These are phyloP conservation scores for Callopanchax toddi DNA, from an alignment of 2,113 vertebrate genomes.

Conservation along the genomic window DNA sequence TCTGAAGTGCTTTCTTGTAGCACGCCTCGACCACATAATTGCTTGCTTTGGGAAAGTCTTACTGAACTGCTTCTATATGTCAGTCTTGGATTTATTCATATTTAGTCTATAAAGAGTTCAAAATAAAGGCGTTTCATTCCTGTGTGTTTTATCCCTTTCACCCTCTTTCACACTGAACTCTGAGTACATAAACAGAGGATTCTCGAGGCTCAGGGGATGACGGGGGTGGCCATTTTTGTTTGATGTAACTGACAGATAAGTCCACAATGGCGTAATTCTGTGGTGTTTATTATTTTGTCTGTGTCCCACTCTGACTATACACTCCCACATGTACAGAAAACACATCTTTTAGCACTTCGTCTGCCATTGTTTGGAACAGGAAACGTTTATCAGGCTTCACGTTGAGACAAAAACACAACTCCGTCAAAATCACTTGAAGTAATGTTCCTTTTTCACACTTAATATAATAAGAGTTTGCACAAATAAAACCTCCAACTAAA, in stretches of 20 bases:
- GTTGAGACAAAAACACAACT: constrained; percentile 3
- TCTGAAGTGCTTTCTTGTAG: neutral
- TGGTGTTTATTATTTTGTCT: constrained; percentile 23
- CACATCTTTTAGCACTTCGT: constrained; percentile 1
- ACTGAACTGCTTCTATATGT: neutral
- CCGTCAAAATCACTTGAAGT: neutral
- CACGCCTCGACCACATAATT: constrained; percentile 1
- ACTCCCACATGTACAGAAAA: constrained; percentile 10
- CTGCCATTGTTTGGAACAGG: constrained; percentile 1
- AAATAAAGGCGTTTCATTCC: neutral
- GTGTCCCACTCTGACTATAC: constrained; percentile 15
- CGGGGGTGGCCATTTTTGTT: constrained; percentile 5
- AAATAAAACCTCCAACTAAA: constrained; percentile 6
- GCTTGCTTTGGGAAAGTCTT: neutral
- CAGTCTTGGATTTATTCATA: constrained; percentile 3
- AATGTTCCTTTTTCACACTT: neutral
- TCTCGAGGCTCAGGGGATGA: neutral
- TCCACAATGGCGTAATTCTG: constrained; percentile 12
- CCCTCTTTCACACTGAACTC: constrained; percentile 9
- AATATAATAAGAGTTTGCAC: constrained; percentile 9
- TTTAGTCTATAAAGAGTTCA: neutral
- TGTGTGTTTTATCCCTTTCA: neutral
- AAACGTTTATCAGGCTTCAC: constrained; percentile 17
- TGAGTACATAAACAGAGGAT: neutral
- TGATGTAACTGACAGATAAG: constrained; percentile 27